A percentile compares a stretch with the other conserved stretches of the same genome.
Conservation (phyloP, 2,888 invertebrate genomes). For the Agonopterix alstromeriana region DNA sequence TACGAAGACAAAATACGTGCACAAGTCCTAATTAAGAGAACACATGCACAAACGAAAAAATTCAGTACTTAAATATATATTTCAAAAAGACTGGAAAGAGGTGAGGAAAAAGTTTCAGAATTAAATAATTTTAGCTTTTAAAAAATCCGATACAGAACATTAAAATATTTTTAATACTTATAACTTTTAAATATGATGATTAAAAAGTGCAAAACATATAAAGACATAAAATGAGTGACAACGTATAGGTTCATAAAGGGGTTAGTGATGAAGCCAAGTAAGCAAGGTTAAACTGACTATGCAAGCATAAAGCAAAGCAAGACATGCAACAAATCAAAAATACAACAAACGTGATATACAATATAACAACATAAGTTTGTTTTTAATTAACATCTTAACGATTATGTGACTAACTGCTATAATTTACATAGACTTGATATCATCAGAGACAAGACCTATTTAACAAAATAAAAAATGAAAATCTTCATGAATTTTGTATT, state of each 20-base stretch:
- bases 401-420: constrained; percentile 46
- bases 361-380: constrained; percentile 31
- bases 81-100: constrained; percentile 67
- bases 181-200: no score
- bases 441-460: constrained; percentile 70
- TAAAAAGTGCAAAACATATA: no score
- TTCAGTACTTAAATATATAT: constrained; percentile 50
- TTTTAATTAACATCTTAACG: constrained; percentile 25
- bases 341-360: constrained; percentile 18
- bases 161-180: no score
- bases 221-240: no score
- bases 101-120: no score
- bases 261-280: constrained; percentile 22
- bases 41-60: constrained; percentile 14
- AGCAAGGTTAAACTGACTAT: constrained; percentile 20
- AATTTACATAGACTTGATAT: constrained; percentile 6
- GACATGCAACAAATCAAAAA: constrained; percentile 39
- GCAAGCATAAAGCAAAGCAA: constrained; percentile 49
- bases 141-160: no score
- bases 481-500: constrained; percentile 58
- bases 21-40: neutral
- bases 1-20: neutral
- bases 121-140: no score
- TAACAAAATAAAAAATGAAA: constrained; percentile 47
- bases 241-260: neutral